Evolutionary conservation across 2,797 vertebrate species (phyloP).

Genomic region (Lepilemur ruficaudatus): DNA sequence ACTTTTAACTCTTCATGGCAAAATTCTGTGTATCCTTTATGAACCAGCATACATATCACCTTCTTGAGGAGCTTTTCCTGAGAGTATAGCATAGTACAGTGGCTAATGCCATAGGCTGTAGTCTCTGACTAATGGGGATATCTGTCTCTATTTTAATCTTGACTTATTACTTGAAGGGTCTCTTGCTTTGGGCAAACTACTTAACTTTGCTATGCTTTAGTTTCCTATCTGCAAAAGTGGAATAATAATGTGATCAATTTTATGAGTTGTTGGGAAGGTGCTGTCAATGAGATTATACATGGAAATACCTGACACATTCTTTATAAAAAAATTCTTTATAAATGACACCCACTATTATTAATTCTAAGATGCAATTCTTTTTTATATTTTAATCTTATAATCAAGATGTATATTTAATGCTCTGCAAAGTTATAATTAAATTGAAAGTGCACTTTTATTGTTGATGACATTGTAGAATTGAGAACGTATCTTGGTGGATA

Average conservation of each 20-base stretch:
- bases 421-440: background rate
- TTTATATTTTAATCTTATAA: constrained; percentile 49
- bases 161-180: background rate
- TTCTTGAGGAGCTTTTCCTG: background rate
- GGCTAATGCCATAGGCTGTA: background rate
- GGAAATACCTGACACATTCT: background rate
- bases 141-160: constrained; percentile 26
- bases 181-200: background rate
- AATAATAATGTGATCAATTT: background rate
- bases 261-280: constrained; percentile 26
- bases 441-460: constrained; percentile 1
- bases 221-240: background rate
- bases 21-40: background rate
- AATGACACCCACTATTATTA: background rate
- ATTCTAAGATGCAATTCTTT: background rate
- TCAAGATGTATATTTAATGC: background rate
- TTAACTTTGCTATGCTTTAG: constrained; percentile 30
- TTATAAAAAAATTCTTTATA: constrained; percentile 26
- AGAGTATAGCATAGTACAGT: background rate
- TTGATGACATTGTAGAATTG: background rate
- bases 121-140: background rate
- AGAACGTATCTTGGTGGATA: constrained; percentile 15
- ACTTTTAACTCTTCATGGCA: background rate
- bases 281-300: constrained; percentile 30
- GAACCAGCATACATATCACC: background rate